Base-by-base conservation (phyloP, 2,797 vertebrate species). In the Dicrostonyx torquatus region DNA sequence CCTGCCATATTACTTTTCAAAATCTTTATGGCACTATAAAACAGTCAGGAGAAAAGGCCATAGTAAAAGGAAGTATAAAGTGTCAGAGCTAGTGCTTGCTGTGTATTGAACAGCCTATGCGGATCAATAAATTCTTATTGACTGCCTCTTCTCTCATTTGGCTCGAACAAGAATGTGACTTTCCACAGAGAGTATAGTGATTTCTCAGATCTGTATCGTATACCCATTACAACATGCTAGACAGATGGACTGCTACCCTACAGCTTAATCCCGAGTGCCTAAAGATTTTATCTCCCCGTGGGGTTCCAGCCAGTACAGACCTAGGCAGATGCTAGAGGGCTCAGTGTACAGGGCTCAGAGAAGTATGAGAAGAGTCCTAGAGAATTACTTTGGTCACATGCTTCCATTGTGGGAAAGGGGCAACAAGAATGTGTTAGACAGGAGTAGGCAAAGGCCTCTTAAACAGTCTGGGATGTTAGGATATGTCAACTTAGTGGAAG, bases 81-180 rank as follows among this genome's bases (percentile, higher is more conserved):
- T 94, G 77, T 40, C 53, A 84, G 87, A 90, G 31, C 86, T 1
- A 84, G 84, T 79, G 89, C 73, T 95, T 96, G 66, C 64, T 53
- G 60, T 0, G 80, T 88, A 75, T 53, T 70, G 89, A 96, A 89
- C 64, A 88, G 66, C 29, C 68, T 50, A 18, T 11, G 4, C 22
- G 80, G 93, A 93, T 94, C 96, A 90, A 76, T 96, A 82, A 64
- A 93, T 84, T 84, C 90, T 72, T 78, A 87, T 37, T 89, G 95
- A 96, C 60, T 90, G 89, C 17, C 31, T 97, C 80, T 94, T 94
- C 66, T 94, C 95, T 93, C 68, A 60, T 82, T 94, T 94, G 91
- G 89, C 76, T 94, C 91, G 93, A 48, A 96, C 91, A 93, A 24
- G 45, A 94, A 58, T 89, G 68, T 91, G 76, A 89, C 83, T 96